Percentiles rank a stretch among this genome's conserved stretches.
These are phyloP conservation scores for Artibeus jamaicensis DNA, from an alignment of 2,797 vertebrate species.

Conservation along the genomic window DNA sequence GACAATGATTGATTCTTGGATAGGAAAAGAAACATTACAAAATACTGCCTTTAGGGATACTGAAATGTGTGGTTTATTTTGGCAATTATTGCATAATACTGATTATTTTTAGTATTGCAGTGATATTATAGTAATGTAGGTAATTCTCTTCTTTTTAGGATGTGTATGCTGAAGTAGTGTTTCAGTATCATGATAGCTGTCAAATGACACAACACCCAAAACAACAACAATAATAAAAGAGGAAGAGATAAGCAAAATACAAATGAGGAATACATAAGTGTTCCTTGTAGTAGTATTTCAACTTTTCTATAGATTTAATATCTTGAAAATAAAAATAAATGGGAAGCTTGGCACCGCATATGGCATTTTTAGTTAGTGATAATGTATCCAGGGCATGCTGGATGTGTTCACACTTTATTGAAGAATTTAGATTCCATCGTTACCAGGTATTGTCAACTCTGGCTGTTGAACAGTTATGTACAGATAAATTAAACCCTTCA, in stretches of 20 bases:
- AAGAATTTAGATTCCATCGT: neutral
- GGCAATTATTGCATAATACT: neutral
- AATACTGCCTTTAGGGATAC: neutral
- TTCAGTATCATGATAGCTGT: neutral
- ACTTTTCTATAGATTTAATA: neutral
- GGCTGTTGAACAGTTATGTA: neutral
- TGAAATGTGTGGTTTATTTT: neutral
- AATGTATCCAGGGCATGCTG: neutral
- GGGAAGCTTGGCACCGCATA: neutral
- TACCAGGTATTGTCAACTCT: neutral
- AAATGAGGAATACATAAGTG: neutral
- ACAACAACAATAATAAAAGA: neutral
- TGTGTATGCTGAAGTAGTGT: neutral
- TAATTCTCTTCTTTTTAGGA: neutral
- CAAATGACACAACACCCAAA: neutral
- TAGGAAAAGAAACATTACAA: neutral
- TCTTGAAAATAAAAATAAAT: conserved; percentile 13
- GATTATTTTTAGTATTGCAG: neutral
- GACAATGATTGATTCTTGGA: neutral
- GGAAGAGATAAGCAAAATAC: neutral
- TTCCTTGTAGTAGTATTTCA: neutral
- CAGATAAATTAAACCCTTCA: neutral
- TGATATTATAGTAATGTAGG: neutral
- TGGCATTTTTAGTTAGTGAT: neutral
- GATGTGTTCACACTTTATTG: neutral